Evolutionary conservation across 92 coral and sea anemone genomes (phyloP).

Genomic region (Montipora capitata): DNA sequence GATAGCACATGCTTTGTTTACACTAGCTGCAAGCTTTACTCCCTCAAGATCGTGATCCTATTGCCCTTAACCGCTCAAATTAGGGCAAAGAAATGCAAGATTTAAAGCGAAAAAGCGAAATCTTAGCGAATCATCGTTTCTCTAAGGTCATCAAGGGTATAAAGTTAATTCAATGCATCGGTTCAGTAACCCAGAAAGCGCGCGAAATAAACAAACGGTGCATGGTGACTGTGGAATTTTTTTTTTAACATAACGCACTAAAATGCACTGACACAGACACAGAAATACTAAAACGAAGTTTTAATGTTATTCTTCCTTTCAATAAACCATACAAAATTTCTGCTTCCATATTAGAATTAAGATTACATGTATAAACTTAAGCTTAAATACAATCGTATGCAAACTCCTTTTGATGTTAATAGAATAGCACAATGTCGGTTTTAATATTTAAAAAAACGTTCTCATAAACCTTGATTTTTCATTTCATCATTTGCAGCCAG

Average conservation of each 20-base stretch:
- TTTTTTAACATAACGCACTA: not conserved
- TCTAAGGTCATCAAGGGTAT: not conserved
- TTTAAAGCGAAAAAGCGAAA: not conserved
- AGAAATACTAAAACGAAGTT: slow-evolving; percentile 89
- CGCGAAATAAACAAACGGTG: slow-evolving; percentile 32
- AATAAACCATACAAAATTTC: slow-evolving; percentile 94
- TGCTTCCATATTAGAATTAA: slow-evolving; percentile 84
- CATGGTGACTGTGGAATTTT: slow-evolving; percentile 79
- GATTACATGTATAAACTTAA: slow-evolving; percentile 83
- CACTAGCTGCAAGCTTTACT: slow-evolving; percentile 54
- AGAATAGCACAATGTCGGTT: slow-evolving; percentile 77
- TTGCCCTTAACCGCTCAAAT: slow-evolving; percentile 1
- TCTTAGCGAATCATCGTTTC: slow-evolving; percentile 1
- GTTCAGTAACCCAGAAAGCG: slow-evolving; percentile 37
- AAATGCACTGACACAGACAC: slow-evolving; percentile 37
- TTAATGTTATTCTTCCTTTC: slow-evolving; percentile 81
- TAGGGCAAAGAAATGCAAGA: not conserved
- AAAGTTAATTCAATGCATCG: slow-evolving; percentile 5
- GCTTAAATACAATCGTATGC: slow-evolving; percentile 85
- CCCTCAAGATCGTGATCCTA: slow-evolving; percentile 18
- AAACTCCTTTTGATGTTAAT: slow-evolving; percentile 72
- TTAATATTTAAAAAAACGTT: slow-evolving; percentile 85
- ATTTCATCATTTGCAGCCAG: slow-evolving; percentile 88
- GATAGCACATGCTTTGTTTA: slow-evolving; percentile 75
- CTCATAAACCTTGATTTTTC: slow-evolving; percentile 82